Percentiles rank a stretch among this genome's conserved stretches.
Conservation (phyloP, 2,888 invertebrate genomes). For the Xylophagus ater region DNA sequence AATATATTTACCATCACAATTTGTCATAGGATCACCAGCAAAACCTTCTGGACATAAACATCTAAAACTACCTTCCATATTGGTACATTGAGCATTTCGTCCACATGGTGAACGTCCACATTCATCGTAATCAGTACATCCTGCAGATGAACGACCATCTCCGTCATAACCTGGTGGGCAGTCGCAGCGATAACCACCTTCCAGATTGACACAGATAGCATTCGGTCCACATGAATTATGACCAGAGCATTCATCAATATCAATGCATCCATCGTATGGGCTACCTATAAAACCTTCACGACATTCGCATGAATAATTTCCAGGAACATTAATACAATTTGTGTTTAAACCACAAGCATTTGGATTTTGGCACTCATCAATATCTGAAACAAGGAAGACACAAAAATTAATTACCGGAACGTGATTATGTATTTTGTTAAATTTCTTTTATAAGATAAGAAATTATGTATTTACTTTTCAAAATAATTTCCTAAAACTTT, state of each 20-base stretch:
- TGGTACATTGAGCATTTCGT: constrained; percentile 65
- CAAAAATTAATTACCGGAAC: too few species aligned
- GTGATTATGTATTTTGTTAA: too few species aligned
- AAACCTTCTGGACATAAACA: constrained; percentile 77
- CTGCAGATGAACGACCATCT: constrained; percentile 54
- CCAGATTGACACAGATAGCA: constrained; percentile 68
- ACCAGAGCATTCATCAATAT: constrained; percentile 71
- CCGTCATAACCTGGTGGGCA: constrained; percentile 75
- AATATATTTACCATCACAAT: constrained; percentile 61
- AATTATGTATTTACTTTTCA: too few species aligned
- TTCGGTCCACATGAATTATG: constrained; percentile 62
- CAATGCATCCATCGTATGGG: constrained; percentile 66
- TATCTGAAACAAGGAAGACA: constrained; percentile 48
- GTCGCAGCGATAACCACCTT: constrained; percentile 71
- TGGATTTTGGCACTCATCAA: constrained; percentile 76
- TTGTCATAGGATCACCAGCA: constrained; percentile 62
- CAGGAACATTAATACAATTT: constrained; percentile 69
- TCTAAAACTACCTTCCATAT: constrained; percentile 64
- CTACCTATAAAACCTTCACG: constrained; percentile 74
- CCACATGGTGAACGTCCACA: constrained; percentile 68
- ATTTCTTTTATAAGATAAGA: too few species aligned
- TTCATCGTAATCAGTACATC: constrained; percentile 65
- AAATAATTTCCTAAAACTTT: too few species aligned
- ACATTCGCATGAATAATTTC: constrained; percentile 81
- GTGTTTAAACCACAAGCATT: constrained; percentile 74